Evolutionary conservation across 1,140 invertebrate species (phyloP), one percentile per base, ranked within the genome.

Genomic region (Marisa cornuarietis): DNA sequence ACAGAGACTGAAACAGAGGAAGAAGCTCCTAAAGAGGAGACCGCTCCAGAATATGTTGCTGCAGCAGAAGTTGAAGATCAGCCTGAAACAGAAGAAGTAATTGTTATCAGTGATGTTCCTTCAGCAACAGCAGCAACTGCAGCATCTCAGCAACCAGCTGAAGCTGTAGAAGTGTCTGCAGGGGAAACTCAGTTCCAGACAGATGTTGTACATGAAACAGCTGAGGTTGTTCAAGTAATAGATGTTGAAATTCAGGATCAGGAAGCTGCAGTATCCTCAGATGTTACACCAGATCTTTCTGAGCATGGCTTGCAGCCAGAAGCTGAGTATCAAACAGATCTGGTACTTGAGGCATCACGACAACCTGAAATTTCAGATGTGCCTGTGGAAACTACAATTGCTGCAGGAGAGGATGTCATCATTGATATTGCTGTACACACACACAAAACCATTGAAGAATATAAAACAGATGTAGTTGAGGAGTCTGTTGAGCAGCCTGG

Each of bases 1-100:
- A 83, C 81, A 68, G 85, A 86, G 52, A 71, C 71, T 71, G 80
- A 83, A 58, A 71, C 71, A 61, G 80, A 83, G 58, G 71, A 80
- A 62, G 82, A 80, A 20, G 79, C 76, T 68, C 76, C 73, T 11
- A 81, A 73, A 65, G 78, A 78, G 18, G 75, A 86, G 62, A 49
- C 81, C 11, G 52, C 79, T 52, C 69, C 76, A 31, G 83, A 82
- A 76, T 75, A 68, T 66, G 77, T 79, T 18, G 79, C 76, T 61
- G 51, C 79, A 51, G 68, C 73, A 68, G 78, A 82, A 72, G 78
- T 76, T 26, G 76, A 83, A 24, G 58, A 69, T 31, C 68, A 68
- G n/a, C 71, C 71, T 54, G 79, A 79, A 52, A 68, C 49, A 77
- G 76, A 63, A 65, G 72, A 72, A 22, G 52, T 71, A 42, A 76